phyloP scores from a whole-genome alignment of 2,113 vertebrate species.

The Thunnus maccoyii region DNA sequence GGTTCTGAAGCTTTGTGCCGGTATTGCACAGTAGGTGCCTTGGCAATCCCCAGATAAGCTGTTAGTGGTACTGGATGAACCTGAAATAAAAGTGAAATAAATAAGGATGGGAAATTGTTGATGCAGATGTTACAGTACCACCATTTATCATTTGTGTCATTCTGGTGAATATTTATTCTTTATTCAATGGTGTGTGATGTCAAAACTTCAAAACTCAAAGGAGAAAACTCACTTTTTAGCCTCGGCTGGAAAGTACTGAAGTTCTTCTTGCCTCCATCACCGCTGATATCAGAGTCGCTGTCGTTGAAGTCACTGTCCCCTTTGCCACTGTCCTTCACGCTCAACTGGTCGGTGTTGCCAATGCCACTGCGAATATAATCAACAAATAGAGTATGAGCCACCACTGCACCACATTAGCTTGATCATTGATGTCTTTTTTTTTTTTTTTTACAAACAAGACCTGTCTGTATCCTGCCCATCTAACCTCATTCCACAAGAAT shows the following conservation, averaged over 20 bases:
- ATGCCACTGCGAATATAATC: conserved; percentile 76
- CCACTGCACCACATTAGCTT: conserved; percentile 64
- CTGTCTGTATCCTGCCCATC: conserved; percentile 24
- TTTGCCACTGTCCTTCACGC: conserved; percentile 87
- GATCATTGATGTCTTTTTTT: conserved; percentile 75
- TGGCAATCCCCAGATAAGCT: conserved; percentile 71
- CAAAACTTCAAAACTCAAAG: neutral
- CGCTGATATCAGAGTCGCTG: conserved; percentile 81
- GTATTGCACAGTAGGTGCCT: conserved; percentile 65
- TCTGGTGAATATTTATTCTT: conserved; percentile 1
- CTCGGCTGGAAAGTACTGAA: conserved; percentile 77
- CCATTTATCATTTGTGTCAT: conserved; percentile 25
- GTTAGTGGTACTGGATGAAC: conserved; percentile 57
- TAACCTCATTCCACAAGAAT: conserved; percentile 59
- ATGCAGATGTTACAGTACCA: conserved; percentile 3
- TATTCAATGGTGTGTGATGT: neutral
- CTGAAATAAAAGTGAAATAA: conserved; percentile 67
- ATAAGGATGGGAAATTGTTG: conserved; percentile 35
- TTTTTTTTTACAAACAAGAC: conserved; percentile 15
- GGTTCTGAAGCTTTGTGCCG: conserved; percentile 63
- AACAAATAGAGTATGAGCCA: conserved; percentile 74
- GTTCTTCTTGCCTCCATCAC: conserved; percentile 78
- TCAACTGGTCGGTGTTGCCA: conserved; percentile 84
- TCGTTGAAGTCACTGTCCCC: conserved; percentile 87
- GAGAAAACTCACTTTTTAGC: conserved; percentile 67